These are phyloP conservation scores for Rafetus swinhoei DNA, from an alignment of 2,113 vertebrate species.

Conservation along the genomic window DNA sequence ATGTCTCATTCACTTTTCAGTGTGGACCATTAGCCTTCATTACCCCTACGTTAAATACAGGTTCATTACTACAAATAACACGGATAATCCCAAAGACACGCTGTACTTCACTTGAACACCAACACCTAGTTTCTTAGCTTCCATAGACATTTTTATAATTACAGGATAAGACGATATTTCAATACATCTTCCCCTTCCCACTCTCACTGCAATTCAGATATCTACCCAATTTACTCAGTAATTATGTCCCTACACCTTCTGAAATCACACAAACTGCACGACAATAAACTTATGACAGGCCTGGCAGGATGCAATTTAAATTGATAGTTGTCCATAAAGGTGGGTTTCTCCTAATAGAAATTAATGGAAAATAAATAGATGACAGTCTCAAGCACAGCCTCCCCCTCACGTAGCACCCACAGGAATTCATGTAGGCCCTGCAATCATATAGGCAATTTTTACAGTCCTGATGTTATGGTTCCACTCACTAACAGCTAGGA, in stretches of 20 bases:
- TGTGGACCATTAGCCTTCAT: not conserved
- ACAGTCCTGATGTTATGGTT: no score
- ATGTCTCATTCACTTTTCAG: not conserved
- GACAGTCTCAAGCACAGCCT: no score
- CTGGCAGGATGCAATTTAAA: not conserved
- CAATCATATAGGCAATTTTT: no score
- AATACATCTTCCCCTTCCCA: not conserved
- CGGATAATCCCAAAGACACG: not conserved
- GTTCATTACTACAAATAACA: fast-evolving
- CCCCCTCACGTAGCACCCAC: not conserved
- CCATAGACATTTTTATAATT: not conserved
- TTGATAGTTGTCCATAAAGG: not conserved
- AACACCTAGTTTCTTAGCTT: not conserved
- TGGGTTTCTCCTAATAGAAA: not conserved
- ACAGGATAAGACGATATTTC: not conserved
- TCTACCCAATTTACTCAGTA: not conserved
- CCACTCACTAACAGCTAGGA: no score
- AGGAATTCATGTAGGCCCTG: not conserved
- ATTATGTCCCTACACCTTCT: not conserved
- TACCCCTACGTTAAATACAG: not conserved
- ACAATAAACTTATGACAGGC: not conserved
- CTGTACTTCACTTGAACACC: not conserved
- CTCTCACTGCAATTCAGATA: not conserved
- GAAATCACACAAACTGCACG: not conserved
- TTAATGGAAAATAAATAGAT: no score